These are phyloP conservation scores for Orthosia gracilis DNA, from an alignment of 2,888 invertebrate species.

Conservation along the genomic window DNA sequence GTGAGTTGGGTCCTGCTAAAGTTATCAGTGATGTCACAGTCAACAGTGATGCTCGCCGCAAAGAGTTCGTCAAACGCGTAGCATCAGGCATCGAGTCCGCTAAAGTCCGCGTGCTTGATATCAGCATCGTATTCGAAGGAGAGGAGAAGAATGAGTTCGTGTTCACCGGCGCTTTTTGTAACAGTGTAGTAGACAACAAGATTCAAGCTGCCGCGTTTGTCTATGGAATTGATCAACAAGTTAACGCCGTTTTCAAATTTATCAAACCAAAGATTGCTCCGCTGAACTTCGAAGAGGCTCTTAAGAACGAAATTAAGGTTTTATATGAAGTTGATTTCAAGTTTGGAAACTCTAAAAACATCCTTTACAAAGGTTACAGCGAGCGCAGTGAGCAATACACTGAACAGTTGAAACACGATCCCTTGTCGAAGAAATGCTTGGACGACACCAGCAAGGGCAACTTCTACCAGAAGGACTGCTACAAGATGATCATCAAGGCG, in stretches of 20 bases:
- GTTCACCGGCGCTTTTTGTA: constrained; percentile 89
- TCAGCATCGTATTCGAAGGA: constrained; percentile 90
- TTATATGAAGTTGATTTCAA: constrained; percentile 87
- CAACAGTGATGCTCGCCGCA: constrained; percentile 86
- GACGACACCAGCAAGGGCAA: constrained; percentile 90
- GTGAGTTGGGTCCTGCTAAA: constrained; percentile 75
- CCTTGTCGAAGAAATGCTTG: constrained; percentile 86
- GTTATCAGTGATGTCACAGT: constrained; percentile 76
- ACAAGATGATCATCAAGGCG: constrained; percentile 89
- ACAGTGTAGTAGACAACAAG: constrained; percentile 90
- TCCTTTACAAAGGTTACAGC: constrained; percentile 84
- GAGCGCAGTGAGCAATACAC: constrained; percentile 88
- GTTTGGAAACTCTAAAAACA: constrained; percentile 85
- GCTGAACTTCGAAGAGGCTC: constrained; percentile 89
- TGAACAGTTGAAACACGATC: constrained; percentile 85
- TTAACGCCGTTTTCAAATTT: constrained; percentile 85
- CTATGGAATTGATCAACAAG: constrained; percentile 79
- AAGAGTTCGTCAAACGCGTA: constrained; percentile 89
- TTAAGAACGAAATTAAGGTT: constrained; percentile 88
- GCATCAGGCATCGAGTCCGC: constrained; percentile 90
- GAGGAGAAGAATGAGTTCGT: constrained; percentile 87
- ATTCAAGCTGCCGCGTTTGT: constrained; percentile 88
- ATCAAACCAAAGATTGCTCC: constrained; percentile 87
- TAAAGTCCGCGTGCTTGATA: constrained; percentile 87
- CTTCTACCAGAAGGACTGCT: constrained; percentile 90